A percentile compares a stretch with the other conserved stretches of the same genome.
These are phyloP conservation scores for Helicoverpa armigera DNA, from an alignment of 1,140 invertebrate species.

Conservation along the genomic window DNA sequence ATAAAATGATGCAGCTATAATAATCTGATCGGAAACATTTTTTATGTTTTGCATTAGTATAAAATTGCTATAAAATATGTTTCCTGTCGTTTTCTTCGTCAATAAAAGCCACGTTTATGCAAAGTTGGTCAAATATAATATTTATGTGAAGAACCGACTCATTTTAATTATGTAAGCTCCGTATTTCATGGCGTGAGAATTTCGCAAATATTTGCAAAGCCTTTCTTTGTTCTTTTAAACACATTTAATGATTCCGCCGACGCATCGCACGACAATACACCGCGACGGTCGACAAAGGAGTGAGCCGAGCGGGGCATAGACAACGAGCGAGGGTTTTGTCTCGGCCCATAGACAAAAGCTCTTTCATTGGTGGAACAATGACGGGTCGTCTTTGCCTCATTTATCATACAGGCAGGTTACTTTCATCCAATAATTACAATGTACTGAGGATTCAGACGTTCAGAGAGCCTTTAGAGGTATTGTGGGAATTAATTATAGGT, in stretches of 20 bases:
- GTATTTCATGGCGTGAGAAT: conserved; percentile 60
- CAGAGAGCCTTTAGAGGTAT: conserved; percentile 57
- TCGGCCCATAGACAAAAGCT: conserved; percentile 79
- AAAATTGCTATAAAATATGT: conserved; percentile 42
- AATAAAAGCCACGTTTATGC: conserved; percentile 42
- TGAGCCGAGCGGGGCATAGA: conserved; percentile 73
- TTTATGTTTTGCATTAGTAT: conserved; percentile 33
- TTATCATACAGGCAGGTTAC: conserved; percentile 84
- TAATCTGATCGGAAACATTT: conserved; percentile 37
- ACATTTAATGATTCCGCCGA: conserved; percentile 77
- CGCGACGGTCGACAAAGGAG: conserved; percentile 77
- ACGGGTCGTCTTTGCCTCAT: conserved; percentile 79
- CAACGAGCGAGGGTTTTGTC: conserved; percentile 78
- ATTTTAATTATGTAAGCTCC: conserved; percentile 35
- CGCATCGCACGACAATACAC: conserved; percentile 69
- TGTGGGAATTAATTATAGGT: conserved; percentile 70
- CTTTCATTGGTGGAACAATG: conserved; percentile 82
- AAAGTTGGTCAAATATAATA: conserved; percentile 25
- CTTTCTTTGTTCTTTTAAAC: conserved; percentile 67
- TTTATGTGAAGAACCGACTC: background rate
- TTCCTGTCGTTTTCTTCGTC: conserved; percentile 31
- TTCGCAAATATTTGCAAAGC: conserved; percentile 70
- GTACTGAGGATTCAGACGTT: conserved; percentile 67
- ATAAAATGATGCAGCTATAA: conserved; percentile 8
- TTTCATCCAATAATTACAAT: conserved; percentile 84